Conservation (phyloP, 2,797 vertebrate genomes). For the Luscinia luscinia region DNA sequence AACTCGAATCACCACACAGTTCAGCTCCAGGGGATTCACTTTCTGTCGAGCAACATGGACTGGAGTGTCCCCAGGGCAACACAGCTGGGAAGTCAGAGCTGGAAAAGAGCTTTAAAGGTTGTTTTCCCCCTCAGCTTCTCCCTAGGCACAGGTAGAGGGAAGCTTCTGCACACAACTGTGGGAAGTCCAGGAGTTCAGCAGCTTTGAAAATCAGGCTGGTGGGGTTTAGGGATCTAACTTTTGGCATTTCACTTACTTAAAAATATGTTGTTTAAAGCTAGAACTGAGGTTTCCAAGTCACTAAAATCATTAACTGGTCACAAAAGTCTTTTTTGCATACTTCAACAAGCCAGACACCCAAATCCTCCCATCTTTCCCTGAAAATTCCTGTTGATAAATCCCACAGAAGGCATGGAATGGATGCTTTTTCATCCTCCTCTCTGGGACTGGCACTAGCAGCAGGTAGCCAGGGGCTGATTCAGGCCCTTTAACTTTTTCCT, state of each 20-base stretch:
- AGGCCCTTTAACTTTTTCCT: slow-evolving; percentile 79
- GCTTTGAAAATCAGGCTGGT: background rate
- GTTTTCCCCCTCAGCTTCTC: background rate
- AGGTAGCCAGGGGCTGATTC: slow-evolving; percentile 46
- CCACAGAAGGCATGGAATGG: background rate
- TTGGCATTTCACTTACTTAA: background rate
- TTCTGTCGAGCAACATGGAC: fast-evolving
- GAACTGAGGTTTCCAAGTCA: background rate
- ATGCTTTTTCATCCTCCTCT: background rate
- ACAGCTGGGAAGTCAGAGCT: background rate
- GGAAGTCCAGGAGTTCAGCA: background rate
- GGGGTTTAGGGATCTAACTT: background rate
- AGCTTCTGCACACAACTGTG: background rate
- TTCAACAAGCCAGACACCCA: background rate
- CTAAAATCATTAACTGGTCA: background rate
- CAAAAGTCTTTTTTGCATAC: background rate
- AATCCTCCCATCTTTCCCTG: background rate
- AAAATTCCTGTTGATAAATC: background rate
- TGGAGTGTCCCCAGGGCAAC: background rate
- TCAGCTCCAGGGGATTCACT: background rate
- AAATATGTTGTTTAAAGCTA: background rate
- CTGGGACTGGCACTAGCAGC: slow-evolving; percentile 1
- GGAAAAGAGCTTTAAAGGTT: background rate
- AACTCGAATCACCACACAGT: fast-evolving
- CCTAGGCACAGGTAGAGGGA: background rate